Evolutionary conservation across 2,888 invertebrate genomes (phyloP).

Genomic region (Ditula angustiorana): DNA sequence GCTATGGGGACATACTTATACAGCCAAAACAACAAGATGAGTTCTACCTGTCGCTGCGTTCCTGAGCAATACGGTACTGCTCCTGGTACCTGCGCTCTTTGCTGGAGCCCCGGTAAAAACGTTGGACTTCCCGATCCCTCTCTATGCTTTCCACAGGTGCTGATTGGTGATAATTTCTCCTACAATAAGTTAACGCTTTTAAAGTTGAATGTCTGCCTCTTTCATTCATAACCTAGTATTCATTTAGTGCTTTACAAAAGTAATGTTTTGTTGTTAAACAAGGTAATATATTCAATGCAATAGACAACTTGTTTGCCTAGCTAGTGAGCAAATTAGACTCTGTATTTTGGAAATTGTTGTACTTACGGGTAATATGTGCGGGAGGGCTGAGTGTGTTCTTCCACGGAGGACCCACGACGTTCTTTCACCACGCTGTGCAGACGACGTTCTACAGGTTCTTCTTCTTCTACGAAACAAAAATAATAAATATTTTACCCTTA

Average conservation of each 20-base stretch:
- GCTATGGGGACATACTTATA: too few species aligned
- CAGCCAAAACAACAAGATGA: constrained; percentile 27
- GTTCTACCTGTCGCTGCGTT: constrained; percentile 66
- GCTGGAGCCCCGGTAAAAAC: constrained; percentile 78
- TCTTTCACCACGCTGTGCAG: constrained; percentile 79
- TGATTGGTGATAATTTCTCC: constrained; percentile 68
- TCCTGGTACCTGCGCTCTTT: constrained; percentile 66
- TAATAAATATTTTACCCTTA: background rate
- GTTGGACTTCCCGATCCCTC: constrained; percentile 71
- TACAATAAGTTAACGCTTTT: constrained; percentile 19
- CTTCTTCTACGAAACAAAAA: constrained; percentile 41
- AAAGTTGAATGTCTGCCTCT: background rate
- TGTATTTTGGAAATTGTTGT: too few species aligned
- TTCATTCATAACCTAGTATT: background rate
- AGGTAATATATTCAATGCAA: background rate
- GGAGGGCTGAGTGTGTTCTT: constrained; percentile 65
- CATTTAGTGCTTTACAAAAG: background rate
- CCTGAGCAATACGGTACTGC: constrained; percentile 64
- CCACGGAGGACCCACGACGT: constrained; percentile 62
- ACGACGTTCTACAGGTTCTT: constrained; percentile 57
- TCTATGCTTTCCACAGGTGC: constrained; percentile 65
- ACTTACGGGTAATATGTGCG: constrained; percentile 80
- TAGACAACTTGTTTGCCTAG: background rate
- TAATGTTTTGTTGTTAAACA: background rate
- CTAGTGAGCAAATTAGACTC: background rate